Conservation (phyloP, 2,797 vertebrate species). For the Philypnodon macrostomus region DNA sequence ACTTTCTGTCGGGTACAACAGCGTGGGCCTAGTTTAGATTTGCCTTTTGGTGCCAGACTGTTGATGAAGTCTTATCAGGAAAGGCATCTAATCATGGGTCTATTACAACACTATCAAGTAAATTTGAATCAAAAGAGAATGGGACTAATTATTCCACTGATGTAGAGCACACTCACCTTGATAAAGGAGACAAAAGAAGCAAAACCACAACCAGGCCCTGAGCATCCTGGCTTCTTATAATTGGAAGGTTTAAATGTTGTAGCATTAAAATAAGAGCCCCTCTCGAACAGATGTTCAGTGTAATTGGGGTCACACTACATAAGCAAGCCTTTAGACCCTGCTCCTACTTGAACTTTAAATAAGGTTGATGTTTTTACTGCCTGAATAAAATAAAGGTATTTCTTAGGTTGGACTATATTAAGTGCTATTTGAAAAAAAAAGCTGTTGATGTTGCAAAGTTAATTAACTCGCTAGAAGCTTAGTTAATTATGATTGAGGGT, state of each 20-base stretch:
- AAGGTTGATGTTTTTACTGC: conserved; percentile 4
- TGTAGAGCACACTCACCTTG: conserved; percentile 4
- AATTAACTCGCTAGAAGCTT: no score
- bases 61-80: conserved; percentile 2
- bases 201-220: conserved; percentile 9
- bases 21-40: no score
- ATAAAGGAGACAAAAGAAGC: conserved; percentile 7
- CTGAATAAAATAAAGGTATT: not conserved
- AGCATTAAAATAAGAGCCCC: conserved; percentile 1
- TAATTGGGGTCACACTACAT: conserved; percentile 9
- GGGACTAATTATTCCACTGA: conserved; percentile 3
- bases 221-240: conserved; percentile 1
- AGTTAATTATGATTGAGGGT: no score
- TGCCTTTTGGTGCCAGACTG: not conserved
- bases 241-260: conserved; percentile 12
- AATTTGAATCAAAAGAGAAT: conserved; percentile 9
- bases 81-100: conserved; percentile 2
- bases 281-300: conserved; percentile 5
- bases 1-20: no score
- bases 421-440: no score
- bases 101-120: conserved; percentile 6
- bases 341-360: not conserved
- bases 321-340: conserved; percentile 1
- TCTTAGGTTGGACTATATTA: not conserved
- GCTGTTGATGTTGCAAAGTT: no score